Conservation (phyloP, 53 echinoderm and acorn worm species). For the Astropecten irregularis region DNA sequence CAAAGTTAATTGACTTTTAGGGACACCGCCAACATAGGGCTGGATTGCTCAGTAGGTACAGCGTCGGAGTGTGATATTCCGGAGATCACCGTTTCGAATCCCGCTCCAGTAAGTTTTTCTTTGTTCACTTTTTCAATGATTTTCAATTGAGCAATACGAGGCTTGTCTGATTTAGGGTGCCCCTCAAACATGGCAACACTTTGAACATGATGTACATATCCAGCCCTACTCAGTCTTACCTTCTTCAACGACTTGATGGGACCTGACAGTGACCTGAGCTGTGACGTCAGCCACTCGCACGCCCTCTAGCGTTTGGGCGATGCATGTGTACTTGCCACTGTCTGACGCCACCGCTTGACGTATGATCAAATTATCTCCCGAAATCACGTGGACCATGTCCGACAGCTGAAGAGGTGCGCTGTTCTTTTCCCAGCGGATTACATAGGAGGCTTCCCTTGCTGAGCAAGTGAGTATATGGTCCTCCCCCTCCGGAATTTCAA, state of each 20-base stretch:
- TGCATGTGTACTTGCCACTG: conserved; percentile 78
- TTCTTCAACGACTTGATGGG: conserved; percentile 46
- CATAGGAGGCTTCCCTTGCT: conserved; percentile 30
- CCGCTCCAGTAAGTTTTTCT: no score
- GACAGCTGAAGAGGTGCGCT: conserved; percentile 44
- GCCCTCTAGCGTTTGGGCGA: conserved; percentile 49
- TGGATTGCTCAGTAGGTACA: no score
- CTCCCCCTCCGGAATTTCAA: conserved; percentile 43
- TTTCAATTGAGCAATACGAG: no score
- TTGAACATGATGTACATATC: no score
- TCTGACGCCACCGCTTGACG: conserved; percentile 34
- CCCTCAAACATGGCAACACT: no score
- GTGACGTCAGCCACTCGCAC: conserved; percentile 52
- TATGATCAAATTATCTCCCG: conserved; percentile 59
- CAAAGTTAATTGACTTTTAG: no score
- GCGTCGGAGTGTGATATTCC: no score
- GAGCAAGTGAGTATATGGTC: conserved; percentile 64
- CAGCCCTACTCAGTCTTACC: no score
- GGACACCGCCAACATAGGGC: no score
- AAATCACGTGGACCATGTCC: conserved; percentile 62
- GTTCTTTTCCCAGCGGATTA: conserved; percentile 79
- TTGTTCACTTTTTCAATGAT: no score
- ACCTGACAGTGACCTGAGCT: conserved; percentile 52
- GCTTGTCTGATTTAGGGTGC: no score
- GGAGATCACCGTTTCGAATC: no score